A percentile compares a stretch with the other conserved stretches of the same genome.
Evolutionary conservation across 2,888 invertebrate genomes (phyloP).

Genomic region (Oxytorus armatus): DNA sequence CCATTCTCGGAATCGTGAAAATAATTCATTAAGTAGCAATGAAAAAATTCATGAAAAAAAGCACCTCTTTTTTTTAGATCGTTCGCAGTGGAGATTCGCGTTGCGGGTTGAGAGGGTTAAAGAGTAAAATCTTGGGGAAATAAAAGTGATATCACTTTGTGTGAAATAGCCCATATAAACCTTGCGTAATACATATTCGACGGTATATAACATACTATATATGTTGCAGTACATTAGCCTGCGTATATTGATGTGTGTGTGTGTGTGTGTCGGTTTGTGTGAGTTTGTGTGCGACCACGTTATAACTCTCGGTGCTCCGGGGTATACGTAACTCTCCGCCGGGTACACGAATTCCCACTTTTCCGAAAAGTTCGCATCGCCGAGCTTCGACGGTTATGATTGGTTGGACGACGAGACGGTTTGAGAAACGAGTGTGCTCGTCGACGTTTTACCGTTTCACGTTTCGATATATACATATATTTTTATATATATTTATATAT

Average conservation of each 20-base stretch:
- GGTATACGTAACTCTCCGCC: constrained; percentile 41
- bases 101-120: no score
- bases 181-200: constrained; percentile 16
- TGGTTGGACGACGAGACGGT: constrained; percentile 46
- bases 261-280: constrained; percentile 10
- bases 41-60: no score
- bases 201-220: constrained; percentile 36
- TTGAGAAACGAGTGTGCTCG: constrained; percentile 42
- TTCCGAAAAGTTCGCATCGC: constrained; percentile 51
- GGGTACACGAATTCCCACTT: constrained; percentile 60
- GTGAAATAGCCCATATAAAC: constrained; percentile 18
- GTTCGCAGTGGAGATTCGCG: no score
- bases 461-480: constrained; percentile 5
- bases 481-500: not conserved
- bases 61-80: no score
- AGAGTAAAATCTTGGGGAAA: not conserved
- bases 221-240: constrained; percentile 30
- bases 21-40: no score
- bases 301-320: constrained; percentile 51
- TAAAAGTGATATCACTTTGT: constrained; percentile 6
- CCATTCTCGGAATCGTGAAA: no score
- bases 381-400: constrained; percentile 59
- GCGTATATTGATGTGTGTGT: constrained; percentile 6
- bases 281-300: constrained; percentile 27
- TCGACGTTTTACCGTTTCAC: constrained; percentile 35